Evolutionary conservation across 1,140 invertebrate species (phyloP), one percentile per base, ranked within the genome.

Genomic region (Papilio xuthus): DNA sequence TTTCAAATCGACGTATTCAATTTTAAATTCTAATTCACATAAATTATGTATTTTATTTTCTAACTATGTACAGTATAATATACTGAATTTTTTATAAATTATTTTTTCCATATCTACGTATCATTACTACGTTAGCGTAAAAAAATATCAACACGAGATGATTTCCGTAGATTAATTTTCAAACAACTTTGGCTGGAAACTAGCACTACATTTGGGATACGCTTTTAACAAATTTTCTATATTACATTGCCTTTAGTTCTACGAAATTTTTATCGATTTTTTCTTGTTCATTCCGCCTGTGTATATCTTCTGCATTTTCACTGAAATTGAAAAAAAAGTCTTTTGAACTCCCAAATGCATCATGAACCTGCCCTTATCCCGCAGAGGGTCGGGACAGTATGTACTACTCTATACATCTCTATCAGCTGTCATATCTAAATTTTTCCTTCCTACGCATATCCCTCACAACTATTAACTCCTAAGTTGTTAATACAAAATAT

Each of bases 161-260:
- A 83, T 82, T 82, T 81, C 81, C 79, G 67, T 80, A 82, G 79
- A 84, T 85, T 90, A 91, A 88, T 86, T 87, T 88, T 87, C 80
- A 84, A 83, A 83, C 84, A 90, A 89, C 92, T 93, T 93, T 93
- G 92, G 92, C 92, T 86, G 89, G 85, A 86, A 85, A 87, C 89
- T 93, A 93, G 86, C 84, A 84, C 91, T 93, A 93, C 86, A 87
- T 90, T 92, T 91, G 88, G 89, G 83, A 87, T 86, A 83, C 84
- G 74, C 70, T 84, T 78, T 69, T 79, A 44, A 72, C 79, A 69
- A 74, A 18, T 82, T 72, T 63, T 47, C 41, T 79, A 81, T 63
- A 72, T 84, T 92, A 92, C 91, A 93, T 93, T 37, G 91, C 91
- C 81, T 83, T 86, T n/a, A 88, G 75, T 79, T 92, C 87, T 87